Base-by-base conservation (phyloP, 1,140 invertebrate genomes). In the Sarcophaga peregrina region DNA sequence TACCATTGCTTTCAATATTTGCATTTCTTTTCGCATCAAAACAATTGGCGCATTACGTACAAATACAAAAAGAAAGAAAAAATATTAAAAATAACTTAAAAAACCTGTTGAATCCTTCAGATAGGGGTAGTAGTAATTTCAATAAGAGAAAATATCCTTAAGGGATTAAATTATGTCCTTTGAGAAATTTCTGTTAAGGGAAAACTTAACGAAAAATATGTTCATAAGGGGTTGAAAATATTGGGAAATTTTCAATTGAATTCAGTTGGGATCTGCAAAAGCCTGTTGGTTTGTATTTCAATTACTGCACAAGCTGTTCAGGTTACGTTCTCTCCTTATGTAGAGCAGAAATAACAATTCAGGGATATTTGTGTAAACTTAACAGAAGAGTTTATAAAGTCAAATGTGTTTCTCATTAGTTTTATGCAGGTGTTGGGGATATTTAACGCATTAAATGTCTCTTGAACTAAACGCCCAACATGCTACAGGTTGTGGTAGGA, bases 401-500 rank as follows among this genome's bases (percentile, higher is more conserved):
- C n/a, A 37, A 37, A 37, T 37, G 4, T 4, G 1, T 37, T 37
- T 37, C 25, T 2, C 1, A 37, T 37, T 4, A 68, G n/a, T 68
- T n/a, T 15, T 17, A 15, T 13, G 62, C 7, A 8, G 7, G 20
- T 68, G 62, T 5, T 20, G 9, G 17, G n/a, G 17, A 68, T 10
- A 25, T 68, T 68, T 68, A 8, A 68, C 10, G 6, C 8, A 25
- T 68, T 68, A 68, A 68, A 68, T 7, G 62, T 68, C 17, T 68
- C 62, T 20, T 68, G 17, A 68, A 20, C 17, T 68, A 68, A 68
- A 68, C 75, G 37, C 47, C 10, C 75, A 78, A 78, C 75, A 78
- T 78, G 75, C 75, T 50, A 78, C 75, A 78, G 75, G 75, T 78
- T 78, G 75, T 25, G 75, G 47, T 78, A 78, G 75, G 75, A 78